Conservation (phyloP, 1,140 invertebrate species). For the Eumaeus atala region DNA sequence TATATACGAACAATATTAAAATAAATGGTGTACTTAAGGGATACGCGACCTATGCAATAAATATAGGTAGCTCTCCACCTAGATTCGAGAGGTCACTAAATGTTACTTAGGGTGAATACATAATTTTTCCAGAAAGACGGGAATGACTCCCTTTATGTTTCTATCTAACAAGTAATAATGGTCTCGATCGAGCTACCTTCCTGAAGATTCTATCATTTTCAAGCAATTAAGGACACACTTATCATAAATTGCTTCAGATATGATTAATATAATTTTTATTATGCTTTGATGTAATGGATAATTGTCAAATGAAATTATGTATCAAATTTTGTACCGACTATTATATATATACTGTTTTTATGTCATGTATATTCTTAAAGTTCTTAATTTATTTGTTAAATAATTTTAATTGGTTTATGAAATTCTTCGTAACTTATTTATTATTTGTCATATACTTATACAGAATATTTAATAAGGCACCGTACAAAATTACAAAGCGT, state of each 20-base stretch:
- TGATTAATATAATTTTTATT: slow-evolving; percentile 49
- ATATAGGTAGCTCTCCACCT: slow-evolving; percentile 20
- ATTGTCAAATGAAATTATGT: not conserved
- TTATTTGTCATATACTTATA: no score
- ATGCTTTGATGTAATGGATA: slow-evolving; percentile 22
- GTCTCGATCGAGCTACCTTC: slow-evolving; percentile 36
- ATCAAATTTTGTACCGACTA: slow-evolving; percentile 6
- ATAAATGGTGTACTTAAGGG: not conserved
- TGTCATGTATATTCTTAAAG: no score
- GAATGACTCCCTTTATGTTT: slow-evolving; percentile 58
- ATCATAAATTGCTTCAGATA: slow-evolving; percentile 50
- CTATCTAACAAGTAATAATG: slow-evolving; percentile 61
- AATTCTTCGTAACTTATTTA: no score
- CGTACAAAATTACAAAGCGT: no score
- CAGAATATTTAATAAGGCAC: no score
- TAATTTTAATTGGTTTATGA: no score
- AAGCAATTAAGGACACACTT: slow-evolving; percentile 52
- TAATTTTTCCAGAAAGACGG: slow-evolving; percentile 52
- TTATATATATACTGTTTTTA: no score
- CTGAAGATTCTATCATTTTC: slow-evolving; percentile 53
- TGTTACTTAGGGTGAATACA: slow-evolving; percentile 46
- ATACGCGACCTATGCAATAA: slow-evolving; percentile 5
- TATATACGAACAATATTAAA: not conserved
- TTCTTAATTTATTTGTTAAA: no score
- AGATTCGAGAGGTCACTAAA: slow-evolving; percentile 30